Percentiles rank a stretch among this genome's conserved stretches.
These are phyloP conservation scores for Eulithis testata DNA, from an alignment of 2,888 invertebrate species.

Conservation along the genomic window DNA sequence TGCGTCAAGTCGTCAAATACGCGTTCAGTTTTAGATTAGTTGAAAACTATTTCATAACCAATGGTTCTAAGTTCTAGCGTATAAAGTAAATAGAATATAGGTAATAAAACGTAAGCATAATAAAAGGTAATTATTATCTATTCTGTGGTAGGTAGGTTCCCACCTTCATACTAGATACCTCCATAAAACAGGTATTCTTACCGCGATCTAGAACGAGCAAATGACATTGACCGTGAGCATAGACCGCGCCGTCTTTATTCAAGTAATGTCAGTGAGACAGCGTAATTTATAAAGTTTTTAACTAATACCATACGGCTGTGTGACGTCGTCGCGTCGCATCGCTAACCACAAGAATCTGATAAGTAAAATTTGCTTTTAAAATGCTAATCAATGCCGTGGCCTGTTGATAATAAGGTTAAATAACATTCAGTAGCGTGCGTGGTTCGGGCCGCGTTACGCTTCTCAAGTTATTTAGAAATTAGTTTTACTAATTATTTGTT, in stretches of 20 bases:
- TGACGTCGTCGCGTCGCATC: conserved; percentile 35
- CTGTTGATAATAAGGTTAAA: conserved; percentile 65
- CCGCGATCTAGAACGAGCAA: conserved; percentile 1
- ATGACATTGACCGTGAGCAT: not conserved
- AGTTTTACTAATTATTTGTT: conserved; percentile 18
- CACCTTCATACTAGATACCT: no score
- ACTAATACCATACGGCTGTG: conserved; percentile 10
- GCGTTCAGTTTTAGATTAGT: not conserved
- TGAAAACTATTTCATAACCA: not conserved
- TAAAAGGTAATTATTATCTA: no score
- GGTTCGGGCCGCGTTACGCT: conserved; percentile 49
- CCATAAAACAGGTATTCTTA: not conserved
- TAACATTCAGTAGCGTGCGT: conserved; percentile 64
- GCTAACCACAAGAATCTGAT: conserved; percentile 48
- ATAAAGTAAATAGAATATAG: no score
- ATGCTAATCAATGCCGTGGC: conserved; percentile 67
- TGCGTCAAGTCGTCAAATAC: no score
- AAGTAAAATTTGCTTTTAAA: conserved; percentile 62
- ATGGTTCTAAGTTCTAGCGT: no score
- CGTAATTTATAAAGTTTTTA: not conserved
- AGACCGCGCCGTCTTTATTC: not conserved
- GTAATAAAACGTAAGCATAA: no score
- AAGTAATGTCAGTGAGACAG: conserved; percentile 14
- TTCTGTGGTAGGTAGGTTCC: no score
- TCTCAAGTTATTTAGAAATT: conserved; percentile 28